Percentiles rank a stretch among this genome's conserved stretches.
Evolutionary conservation across 2,113 vertebrate genomes (phyloP).

Genomic region (Anhinga rufa): DNA sequence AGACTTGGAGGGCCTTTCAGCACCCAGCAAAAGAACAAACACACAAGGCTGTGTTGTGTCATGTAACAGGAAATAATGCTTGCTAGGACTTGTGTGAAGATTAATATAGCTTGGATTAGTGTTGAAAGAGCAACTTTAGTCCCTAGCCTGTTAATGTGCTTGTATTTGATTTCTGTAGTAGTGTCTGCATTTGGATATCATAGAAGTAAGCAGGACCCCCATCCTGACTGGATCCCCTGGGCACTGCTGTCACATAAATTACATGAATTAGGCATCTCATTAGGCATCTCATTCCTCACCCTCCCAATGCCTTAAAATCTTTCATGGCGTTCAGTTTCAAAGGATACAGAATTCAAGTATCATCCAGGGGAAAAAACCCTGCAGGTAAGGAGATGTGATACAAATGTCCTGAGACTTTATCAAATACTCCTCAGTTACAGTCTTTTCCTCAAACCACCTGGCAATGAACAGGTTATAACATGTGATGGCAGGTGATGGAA

Average conservation of each 20-base stretch:
- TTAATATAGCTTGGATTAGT: neutral
- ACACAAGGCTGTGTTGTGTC: rapidly evolving
- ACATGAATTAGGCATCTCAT: neutral
- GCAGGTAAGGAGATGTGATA: neutral
- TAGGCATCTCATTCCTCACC: neutral
- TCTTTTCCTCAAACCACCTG: neutral
- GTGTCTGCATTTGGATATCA: neutral
- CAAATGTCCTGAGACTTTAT: neutral
- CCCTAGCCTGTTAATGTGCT: neutral
- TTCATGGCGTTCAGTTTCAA: neutral
- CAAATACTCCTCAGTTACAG: neutral
- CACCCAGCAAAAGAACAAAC: neutral
- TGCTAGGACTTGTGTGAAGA: neutral
- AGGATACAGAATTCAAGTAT: neutral
- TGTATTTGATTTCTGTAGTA: neutral
- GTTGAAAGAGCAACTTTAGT: neutral
- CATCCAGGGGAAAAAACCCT: neutral
- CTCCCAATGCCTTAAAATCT: neutral
- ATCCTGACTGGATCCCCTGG: neutral
- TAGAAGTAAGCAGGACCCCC: neutral
- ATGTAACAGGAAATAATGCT: conserved; percentile 25
- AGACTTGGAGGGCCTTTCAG: neutral
- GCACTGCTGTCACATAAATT: neutral
- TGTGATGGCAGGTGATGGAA: neutral
- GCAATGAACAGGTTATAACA: neutral